A percentile compares a stretch with the other conserved stretches of the same genome.
phyloP scores from a whole-genome alignment of 2,797 vertebrate genomes.

The Myotis planiceps region DNA sequence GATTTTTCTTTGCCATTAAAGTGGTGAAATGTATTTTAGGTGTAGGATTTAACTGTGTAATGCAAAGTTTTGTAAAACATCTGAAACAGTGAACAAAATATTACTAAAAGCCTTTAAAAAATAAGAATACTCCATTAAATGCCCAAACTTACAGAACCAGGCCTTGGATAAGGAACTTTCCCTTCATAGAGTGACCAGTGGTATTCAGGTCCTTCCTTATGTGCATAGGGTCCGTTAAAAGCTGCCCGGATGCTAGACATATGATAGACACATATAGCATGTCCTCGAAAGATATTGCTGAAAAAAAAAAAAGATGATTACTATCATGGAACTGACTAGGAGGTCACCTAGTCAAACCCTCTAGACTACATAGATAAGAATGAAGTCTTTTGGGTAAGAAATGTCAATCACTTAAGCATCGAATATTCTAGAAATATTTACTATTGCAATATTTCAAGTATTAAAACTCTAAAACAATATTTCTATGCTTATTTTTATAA shows the following conservation, averaged over 20 bases:
- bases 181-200: conserved; percentile 96
- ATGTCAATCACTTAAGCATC: neutral
- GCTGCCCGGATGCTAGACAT: conserved; percentile 96
- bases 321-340: neutral
- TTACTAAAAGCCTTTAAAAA: neutral
- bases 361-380: neutral
- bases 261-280: conserved; percentile 96
- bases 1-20: neutral
- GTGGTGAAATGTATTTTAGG: neutral
- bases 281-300: conserved; percentile 96
- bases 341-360: neutral
- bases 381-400: neutral
- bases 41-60: neutral
- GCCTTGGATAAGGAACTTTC: conserved; percentile 95
- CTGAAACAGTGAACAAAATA: neutral
- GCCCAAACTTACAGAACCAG: conserved; percentile 94
- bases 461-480: neutral
- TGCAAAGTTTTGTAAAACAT: neutral
- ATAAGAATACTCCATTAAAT: neutral
- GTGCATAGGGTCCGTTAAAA: conserved; percentile 96
- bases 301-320: conserved; percentile 46
- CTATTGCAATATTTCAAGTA: neutral
- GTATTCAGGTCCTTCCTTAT: conserved; percentile 95
- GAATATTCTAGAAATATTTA: conserved; percentile 30
- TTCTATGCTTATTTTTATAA: neutral